Evolutionary conservation across 2,113 vertebrate genomes (phyloP), one percentile per base, ranked within the genome.

Genomic region (Microcebus lehilahytsara): DNA sequence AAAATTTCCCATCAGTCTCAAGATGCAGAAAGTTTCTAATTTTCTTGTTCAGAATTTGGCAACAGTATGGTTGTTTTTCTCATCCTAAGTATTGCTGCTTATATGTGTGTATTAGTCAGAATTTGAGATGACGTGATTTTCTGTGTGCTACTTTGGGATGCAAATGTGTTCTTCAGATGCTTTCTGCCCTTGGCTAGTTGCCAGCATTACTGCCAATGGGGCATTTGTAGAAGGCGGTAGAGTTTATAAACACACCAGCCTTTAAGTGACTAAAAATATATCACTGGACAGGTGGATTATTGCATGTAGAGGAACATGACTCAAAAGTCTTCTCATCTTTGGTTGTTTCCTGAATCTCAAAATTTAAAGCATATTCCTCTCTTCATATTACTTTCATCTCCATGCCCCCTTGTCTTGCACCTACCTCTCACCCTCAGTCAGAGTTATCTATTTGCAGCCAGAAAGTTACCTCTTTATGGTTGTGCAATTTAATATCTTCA

Each of bases 191-290:
- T 93, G 93, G 66, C 6, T 30, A 49, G 5, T 84, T 86, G 75
- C 32, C 62, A 25, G 23, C n/a, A 42, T 88, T 60, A 56, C 40
- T 97, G 32, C 30, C 89, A 34, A 92, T 77, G 64, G 83, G 77
- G 10, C 32, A 62, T 80, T 80, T 88, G 16, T 37, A 72, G 20
- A 85, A 93, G 13, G 23, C 3, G 2, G 32, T 69, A 42, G 71
- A 2, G 30, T 67, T 88, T 78, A 67, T 40, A 77, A 96, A 89
- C 32, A 30, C 37, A 46, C 37, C 3, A 2, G 5, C 27, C 30
- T 93, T 84, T 83, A 88, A 84, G 13, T 42, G 53, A 83, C 62
- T 56, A 66, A 93, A 86, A 92, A 64, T 78, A 75, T 75, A 40
- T 60, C 7, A 78, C 53, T 32, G 23, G n/a, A 96, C 71, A 95